Evolutionary conservation across 1,140 invertebrate genomes (phyloP), one percentile per base, ranked within the genome.

Genomic region (Tachypleus tridentatus): DNA sequence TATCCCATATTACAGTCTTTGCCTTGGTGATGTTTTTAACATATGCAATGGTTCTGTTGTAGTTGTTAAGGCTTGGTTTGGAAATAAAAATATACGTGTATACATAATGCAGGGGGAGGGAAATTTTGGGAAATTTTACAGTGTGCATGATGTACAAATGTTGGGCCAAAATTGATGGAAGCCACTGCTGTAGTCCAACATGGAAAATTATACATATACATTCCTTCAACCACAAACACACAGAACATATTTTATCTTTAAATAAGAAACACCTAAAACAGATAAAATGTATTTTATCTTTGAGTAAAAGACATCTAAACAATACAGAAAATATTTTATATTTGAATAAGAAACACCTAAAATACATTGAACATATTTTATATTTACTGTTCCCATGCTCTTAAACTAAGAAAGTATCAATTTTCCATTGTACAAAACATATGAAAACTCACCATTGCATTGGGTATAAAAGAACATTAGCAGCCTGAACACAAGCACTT

Each of bases 401-500:
- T 10, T 10, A 57, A 57, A 8, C 7, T 8, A 48, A 62, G 8
- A 62, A 53, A 52, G 8, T 11, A 48, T 51, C n/a, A n/a, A 64
- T 64, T 62, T 52, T 57, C 2, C n/a, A 10, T 47, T 7, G 56
- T 11, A 7, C 51, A 29, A 59, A 2, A 57, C 10, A 51, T 58
- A 51, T 57, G 48, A 60, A 29, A 57, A 68, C 73, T 67, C 68
- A 78, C 78, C 95, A 98, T 70, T 88, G 87, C 92, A 98, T 96
- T 4, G 95, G 95, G 79, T 96, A 97, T 50, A 98, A 84, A 51
- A 97, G 83, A 64, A 89, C 85, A 75, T 94, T 94, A 5, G 91
- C 89, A 4, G 93, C 92, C 77, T 97, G 92, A 11, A 97, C 89
- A 74, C 93, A 95, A 3, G 93, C 89, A 67, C 91, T 93, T 57